phyloP scores from a whole-genome alignment of 2,113 vertebrate species.

The Nymphicus hollandicus region DNA sequence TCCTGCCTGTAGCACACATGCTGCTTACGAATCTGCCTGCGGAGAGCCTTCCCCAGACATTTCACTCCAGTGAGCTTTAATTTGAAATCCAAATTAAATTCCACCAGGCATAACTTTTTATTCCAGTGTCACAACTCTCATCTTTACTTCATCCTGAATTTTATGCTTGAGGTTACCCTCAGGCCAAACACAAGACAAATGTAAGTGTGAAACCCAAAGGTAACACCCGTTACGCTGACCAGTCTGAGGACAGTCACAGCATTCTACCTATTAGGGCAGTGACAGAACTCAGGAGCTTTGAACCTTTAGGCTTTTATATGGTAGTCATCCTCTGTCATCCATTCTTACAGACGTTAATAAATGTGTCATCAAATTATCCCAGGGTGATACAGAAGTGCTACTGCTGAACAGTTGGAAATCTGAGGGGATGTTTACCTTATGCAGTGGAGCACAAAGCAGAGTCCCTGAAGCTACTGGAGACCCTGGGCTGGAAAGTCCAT shows the following conservation, averaged over 20 bases:
- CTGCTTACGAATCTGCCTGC: neutral
- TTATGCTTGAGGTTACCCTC: neutral
- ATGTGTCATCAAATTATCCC: constrained; percentile 7
- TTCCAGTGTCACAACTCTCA: neutral
- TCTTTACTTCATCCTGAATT: neutral
- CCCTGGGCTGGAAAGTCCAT: neutral
- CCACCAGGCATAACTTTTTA: neutral
- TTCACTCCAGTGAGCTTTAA: constrained; percentile 30
- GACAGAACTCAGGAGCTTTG: neutral
- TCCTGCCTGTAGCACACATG: neutral
- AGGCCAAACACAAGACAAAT: neutral
- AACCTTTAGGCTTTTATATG: neutral
- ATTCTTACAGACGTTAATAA: neutral
- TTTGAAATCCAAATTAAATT: constrained; percentile 46
- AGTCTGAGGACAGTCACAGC: neutral
- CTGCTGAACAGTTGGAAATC: neutral
- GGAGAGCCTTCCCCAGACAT: neutral
- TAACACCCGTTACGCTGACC: neutral
- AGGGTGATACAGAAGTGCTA: neutral
- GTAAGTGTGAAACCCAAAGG: neutral
- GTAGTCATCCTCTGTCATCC: neutral
- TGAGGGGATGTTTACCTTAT: constrained; percentile 2
- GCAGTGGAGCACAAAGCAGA: neutral
- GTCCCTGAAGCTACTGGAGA: neutral
- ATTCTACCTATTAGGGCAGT: neutral